Conservation (phyloP, 2,888 invertebrate genomes). For the Drosophila parthenogenetica region DNA sequence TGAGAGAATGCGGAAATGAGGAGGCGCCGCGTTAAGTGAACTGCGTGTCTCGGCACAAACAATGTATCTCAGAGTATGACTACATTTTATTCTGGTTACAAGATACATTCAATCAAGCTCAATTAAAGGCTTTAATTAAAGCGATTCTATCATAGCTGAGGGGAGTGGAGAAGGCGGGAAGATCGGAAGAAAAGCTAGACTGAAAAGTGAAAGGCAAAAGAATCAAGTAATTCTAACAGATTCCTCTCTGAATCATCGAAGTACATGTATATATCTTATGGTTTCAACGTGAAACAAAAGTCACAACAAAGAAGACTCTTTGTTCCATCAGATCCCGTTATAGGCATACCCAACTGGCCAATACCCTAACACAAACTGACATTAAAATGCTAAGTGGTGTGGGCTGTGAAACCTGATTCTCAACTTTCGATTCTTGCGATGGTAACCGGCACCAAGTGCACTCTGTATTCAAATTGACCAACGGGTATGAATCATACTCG, state of each 20-base stretch:
- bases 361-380: slow-evolving; percentile 12
- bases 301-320: slow-evolving; percentile 16
- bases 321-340: slow-evolving; percentile 13
- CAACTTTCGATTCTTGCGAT: slow-evolving; percentile 58
- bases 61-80: slow-evolving; percentile 8
- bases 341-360: slow-evolving; percentile 26
- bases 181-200: slow-evolving; percentile 8
- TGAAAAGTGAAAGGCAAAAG: slow-evolving; percentile 12
- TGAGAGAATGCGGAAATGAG: slow-evolving; percentile 19
- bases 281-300: slow-evolving; percentile 1
- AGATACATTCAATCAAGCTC: slow-evolving; percentile 65
- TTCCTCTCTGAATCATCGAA: slow-evolving; percentile 14
- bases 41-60: slow-evolving; percentile 15
- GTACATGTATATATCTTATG: not conserved
- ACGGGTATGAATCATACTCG: slow-evolving; percentile 22
- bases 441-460: slow-evolving; percentile 17
- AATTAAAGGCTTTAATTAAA: slow-evolving; percentile 63
- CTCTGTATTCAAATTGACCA: slow-evolving; percentile 20
- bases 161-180: not conserved
- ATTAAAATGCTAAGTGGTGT: slow-evolving; percentile 21
- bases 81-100: slow-evolving; percentile 20
- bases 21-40: slow-evolving; percentile 40
- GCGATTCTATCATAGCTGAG: slow-evolving; percentile 6
- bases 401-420: slow-evolving; percentile 64
- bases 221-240: slow-evolving; percentile 4